A percentile compares a stretch with the other conserved stretches of the same genome.
Conservation (phyloP, 2,113 vertebrate genomes). For the Gymnarchus niloticus region DNA sequence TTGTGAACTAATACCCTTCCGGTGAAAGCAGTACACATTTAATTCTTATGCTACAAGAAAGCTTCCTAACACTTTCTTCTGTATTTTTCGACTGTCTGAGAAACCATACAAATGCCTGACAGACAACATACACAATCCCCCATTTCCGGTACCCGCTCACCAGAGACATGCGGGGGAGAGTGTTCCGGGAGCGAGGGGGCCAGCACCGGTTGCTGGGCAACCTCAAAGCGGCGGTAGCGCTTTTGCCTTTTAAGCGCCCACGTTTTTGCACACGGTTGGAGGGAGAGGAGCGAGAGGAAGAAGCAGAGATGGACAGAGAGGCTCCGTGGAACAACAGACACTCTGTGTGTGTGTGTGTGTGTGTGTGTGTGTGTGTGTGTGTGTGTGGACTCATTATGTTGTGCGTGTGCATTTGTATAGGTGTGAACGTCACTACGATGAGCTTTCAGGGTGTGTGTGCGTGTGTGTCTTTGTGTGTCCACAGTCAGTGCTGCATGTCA, state of each 20-base stretch:
- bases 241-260: neutral
- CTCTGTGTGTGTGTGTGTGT: neutral
- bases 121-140: neutral
- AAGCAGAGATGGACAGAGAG: too few species aligned
- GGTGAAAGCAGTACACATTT: neutral
- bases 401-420: neutral
- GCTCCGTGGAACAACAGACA: neutral
- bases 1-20: neutral
- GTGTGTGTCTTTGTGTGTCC: neutral
- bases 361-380: neutral
- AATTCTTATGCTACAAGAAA: neutral
- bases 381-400: neutral
- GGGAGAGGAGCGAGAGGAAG: neutral
- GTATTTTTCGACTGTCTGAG: too few species aligned
- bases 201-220: neutral
- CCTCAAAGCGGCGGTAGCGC: neutral
- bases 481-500: neutral
- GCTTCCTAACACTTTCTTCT: too few species aligned
- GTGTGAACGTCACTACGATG: neutral
- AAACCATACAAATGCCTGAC: neutral
- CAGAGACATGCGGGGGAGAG: neutral
- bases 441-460: neutral
- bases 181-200: neutral
- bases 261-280: neutral
- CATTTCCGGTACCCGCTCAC: neutral